Base-by-base conservation (phyloP, 2,888 invertebrate genomes). In the Chloroclysta siterata region DNA sequence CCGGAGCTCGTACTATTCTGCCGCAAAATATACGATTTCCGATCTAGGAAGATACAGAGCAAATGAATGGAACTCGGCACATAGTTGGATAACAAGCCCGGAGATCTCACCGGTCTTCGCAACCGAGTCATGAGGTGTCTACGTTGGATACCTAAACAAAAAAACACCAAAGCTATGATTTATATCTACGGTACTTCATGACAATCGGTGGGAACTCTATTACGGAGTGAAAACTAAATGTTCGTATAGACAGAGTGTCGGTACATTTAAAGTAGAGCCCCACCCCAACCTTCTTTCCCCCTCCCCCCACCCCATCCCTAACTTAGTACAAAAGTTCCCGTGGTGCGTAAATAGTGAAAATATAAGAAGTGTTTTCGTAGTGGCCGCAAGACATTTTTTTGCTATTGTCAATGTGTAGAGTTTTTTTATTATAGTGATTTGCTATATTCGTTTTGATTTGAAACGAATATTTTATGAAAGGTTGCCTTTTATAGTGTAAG, bases 1-100 rank as follows among this genome's bases (percentile, higher is more conserved):
- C 94, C 95, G 8, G 98, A 98, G 79, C 95, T 98, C 87, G 97
- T 99, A 48, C 97, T 99, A 85, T 97, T 98, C 94, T 99, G 99
- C 89, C 96, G 98, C 53, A 96, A 97, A 77, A 83, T 99, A 65
- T 99, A 99, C 93, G 99, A 99, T 92, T 98, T 98, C 93, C 95
- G 98, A 75, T 96, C 97, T 78, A 98, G 97, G 84, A 94, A 96
- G 76, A 94, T 96, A 13, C 90, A 89, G 53, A 89, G 87, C 82
- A 92, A 93, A 78, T 93, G 92, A 92, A 78, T 74, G 46, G 47
- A 46, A 41, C 41, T 29, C 15, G 17, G 46, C 54, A 51, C 44
- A 39, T 11, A 29, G 52, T 51, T 56, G 68, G 65, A 66, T 51
- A 66, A 46, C 52, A 46, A 65, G 53, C 63, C 36, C 57, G 57